Base-by-base conservation (phyloP, 2,888 invertebrate species). In the Meloe dianella region DNA sequence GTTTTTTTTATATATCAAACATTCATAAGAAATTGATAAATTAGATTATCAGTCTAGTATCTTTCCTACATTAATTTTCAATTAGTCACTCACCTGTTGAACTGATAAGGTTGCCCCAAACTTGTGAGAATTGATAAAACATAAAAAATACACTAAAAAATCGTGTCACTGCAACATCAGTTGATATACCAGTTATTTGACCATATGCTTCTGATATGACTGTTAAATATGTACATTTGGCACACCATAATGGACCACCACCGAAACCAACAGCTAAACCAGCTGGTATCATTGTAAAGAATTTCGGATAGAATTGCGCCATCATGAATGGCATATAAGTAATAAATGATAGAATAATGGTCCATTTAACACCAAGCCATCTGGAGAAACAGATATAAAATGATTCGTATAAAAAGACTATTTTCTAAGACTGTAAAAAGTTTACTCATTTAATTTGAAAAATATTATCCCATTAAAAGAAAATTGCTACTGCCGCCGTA, bases 71-170 rank as follows among this genome's bases (percentile, higher is more conserved):
- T n/a, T n/a, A n/a, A n/a, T n/a, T n/a, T n/a, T n/a, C n/a, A n/a
- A n/a, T n/a, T n/a, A n/a, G n/a, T 12, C 14, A 51, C 71, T 74
- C 82, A 92, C 92, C 91, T 71, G 92, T 89, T 0, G 95, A 96
- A 27, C 95, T 95, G 69, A 96, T 90, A 9, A 97, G 88, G 83
- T 97, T 97, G 0, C 97, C 97, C 93, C 95, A 94, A 58, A 97
- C 93, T 85, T 96, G 94, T 14, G 96, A 94, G 87, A 95, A 91
- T 83, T 97, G 96, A 83, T 95, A 97, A 82, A 97, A 93, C 90
- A 96, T 94, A 87, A 97, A 98, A 86, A 98, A 98, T 7, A 96
- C 87, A 0, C 97, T 97, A 81, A 97, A 97, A 85, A 97, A 97
- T 75, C 94, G 87, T 10, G 95, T 94, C 57, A 97, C 94, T 64